phyloP scores from a whole-genome alignment of 1,140 invertebrate species.

The Araneus ventricosus region DNA sequence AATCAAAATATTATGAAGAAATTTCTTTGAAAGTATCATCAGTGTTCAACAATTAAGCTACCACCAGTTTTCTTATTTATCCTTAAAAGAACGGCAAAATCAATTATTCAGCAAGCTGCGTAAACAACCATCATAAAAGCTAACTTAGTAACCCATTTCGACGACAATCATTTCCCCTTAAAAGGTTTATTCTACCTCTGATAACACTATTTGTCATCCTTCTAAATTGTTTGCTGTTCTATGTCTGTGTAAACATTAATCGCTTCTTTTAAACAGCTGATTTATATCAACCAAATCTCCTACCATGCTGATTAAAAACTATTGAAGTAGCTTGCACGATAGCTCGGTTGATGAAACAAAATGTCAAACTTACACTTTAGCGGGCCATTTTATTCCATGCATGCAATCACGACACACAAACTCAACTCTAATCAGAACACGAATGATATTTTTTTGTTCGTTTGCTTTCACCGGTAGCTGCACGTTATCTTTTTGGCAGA shows the following conservation, averaged over 20 bases:
- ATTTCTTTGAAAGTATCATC: no score
- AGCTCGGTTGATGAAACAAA: background rate
- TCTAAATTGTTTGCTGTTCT: background rate
- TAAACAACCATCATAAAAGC: background rate
- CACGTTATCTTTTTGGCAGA: slow-evolving; percentile 26
- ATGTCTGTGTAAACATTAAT: background rate
- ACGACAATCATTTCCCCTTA: background rate
- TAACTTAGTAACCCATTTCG: background rate
- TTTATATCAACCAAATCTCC: background rate
- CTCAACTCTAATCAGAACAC: background rate
- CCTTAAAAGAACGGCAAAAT: background rate
- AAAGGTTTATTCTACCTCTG: slow-evolving; percentile 12
- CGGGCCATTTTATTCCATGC: slow-evolving; percentile 34
- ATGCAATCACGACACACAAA: background rate
- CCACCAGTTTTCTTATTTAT: background rate
- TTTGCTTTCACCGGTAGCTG: background rate
- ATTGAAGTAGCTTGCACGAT: background rate
- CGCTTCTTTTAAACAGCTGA: slow-evolving; percentile 37
- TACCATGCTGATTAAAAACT: background rate
- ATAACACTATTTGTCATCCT: background rate
- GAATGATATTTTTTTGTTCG: background rate
- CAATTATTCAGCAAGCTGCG: background rate
- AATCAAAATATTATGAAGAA: no score
- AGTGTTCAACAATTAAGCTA: background rate
- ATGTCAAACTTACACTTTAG: slow-evolving; percentile 19